Conservation (phyloP, 2,113 vertebrate genomes). For the Cyanistes caeruleus region DNA sequence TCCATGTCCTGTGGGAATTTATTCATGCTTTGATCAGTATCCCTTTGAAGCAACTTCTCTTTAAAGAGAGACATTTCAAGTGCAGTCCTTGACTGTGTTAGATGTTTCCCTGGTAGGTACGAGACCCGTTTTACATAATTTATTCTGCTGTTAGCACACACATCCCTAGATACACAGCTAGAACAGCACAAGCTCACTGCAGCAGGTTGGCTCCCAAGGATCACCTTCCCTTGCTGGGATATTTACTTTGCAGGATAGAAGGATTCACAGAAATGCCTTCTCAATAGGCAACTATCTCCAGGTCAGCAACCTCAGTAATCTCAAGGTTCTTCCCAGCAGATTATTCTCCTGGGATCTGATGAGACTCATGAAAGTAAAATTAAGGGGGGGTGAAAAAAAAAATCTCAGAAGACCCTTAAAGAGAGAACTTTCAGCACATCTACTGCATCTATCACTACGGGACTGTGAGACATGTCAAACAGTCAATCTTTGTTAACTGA, state of each 20-base stretch:
- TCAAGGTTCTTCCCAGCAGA: neutral
- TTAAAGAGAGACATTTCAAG: slow-evolving; percentile 81
- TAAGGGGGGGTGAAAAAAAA: neutral
- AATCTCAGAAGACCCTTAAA: neutral
- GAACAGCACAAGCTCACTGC: slow-evolving; percentile 33
- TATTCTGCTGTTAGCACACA: slow-evolving; percentile 67
- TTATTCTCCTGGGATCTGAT: neutral
- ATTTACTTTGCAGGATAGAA: neutral
- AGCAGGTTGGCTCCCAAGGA: slow-evolving; percentile 25
- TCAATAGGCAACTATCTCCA: neutral
- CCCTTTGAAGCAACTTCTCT: slow-evolving; percentile 86
- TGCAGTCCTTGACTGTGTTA: slow-evolving; percentile 78
- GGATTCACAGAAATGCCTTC: neutral
- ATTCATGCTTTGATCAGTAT: slow-evolving; percentile 85
- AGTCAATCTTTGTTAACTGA: neutral
- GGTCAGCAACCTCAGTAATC: neutral
- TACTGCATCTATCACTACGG: neutral
- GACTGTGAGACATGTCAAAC: neutral
- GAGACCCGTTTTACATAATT: slow-evolving; percentile 79
- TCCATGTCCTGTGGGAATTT: slow-evolving; percentile 77
- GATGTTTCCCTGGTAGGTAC: slow-evolving; percentile 73
- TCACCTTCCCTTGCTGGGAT: neutral
- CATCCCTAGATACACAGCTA: neutral
- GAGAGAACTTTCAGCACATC: neutral
- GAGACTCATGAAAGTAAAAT: neutral